Percentiles rank a stretch among this genome's conserved stretches.
These are phyloP conservation scores for Anolis carolinensis DNA, from an alignment of 2,113 vertebrate species.

Conservation along the genomic window DNA sequence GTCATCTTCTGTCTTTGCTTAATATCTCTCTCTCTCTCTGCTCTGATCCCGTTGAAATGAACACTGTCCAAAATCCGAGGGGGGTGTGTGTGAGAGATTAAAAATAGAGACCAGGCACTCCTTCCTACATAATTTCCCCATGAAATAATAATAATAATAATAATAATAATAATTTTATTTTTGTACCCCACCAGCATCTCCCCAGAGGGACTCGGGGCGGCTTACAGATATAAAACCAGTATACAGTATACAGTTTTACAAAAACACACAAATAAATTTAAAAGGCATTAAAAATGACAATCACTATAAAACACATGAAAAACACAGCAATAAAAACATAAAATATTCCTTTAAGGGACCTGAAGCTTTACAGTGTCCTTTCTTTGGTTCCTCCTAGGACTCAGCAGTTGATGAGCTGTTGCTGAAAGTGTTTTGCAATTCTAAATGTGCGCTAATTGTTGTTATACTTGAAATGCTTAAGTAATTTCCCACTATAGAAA, in stretches of 20 bases:
- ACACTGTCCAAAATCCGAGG: neutral
- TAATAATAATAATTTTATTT: too few relatives aligned
- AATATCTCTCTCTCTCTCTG: neutral
- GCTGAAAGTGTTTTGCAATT: constrained; percentile 9
- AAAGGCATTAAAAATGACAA: too few relatives aligned
- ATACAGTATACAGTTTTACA: too few relatives aligned
- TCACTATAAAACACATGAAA: too few relatives aligned
- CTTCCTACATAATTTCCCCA: neutral
- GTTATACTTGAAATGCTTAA: constrained; percentile 31
- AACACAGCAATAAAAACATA: too few relatives aligned
- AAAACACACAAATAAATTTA: too few relatives aligned
- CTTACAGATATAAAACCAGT: too few relatives aligned
- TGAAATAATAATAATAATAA: too few relatives aligned
- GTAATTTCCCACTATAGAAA: constrained; percentile 45
- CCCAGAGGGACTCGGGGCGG: too few relatives aligned
- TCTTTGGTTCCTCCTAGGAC: neutral
- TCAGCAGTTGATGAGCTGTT: constrained; percentile 2
- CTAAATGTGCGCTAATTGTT: constrained; percentile 47
- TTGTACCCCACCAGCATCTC: too few relatives aligned
- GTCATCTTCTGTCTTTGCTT: neutral
- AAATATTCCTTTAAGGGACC: neutral
- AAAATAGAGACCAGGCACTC: neutral
- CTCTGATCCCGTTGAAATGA: too few relatives aligned
- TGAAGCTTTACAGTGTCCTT: neutral
- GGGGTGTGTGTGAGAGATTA: neutral